These are phyloP conservation scores for Pitangus sulphuratus DNA, from an alignment of 2,797 vertebrate species.

Conservation along the genomic window DNA sequence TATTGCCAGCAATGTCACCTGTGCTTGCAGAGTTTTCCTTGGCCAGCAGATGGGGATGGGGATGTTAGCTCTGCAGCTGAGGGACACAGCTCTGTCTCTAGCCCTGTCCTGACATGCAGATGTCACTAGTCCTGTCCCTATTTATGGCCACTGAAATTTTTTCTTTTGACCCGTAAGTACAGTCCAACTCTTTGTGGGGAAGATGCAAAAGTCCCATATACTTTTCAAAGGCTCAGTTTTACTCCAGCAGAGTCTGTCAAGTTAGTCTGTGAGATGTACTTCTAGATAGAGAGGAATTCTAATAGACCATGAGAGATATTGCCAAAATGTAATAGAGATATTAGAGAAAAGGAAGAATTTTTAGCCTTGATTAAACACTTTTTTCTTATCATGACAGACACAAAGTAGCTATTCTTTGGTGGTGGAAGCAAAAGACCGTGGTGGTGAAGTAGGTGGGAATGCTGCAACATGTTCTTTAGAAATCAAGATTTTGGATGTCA, in stretches of 20 bases:
- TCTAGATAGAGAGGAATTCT: neutral
- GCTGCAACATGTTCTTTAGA: conserved; percentile 81
- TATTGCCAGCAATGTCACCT: neutral
- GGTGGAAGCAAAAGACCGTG: conserved; percentile 82
- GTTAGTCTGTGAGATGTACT: neutral
- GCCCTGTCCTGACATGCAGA: neutral
- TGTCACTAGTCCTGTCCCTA: neutral
- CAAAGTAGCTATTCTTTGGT: conserved; percentile 82
- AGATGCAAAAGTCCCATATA: neutral
- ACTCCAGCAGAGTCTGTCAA: neutral
- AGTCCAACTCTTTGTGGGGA: neutral
- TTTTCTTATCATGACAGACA: conserved; percentile 59
- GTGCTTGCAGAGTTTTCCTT: neutral
- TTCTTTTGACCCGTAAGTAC: neutral
- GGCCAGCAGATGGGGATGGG: conserved; percentile 46
- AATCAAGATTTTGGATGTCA: conserved; percentile 89
- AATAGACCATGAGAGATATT: neutral
- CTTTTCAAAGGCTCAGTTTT: neutral
- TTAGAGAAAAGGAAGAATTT: neutral
- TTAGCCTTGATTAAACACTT: neutral
- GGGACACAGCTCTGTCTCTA: neutral
- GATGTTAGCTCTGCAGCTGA: neutral
- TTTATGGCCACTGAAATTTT: neutral
- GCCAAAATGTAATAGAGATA: neutral
- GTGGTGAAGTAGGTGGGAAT: conserved; percentile 71